Base-by-base conservation (phyloP, 2,113 vertebrate species). In the Cololabis saira region DNA sequence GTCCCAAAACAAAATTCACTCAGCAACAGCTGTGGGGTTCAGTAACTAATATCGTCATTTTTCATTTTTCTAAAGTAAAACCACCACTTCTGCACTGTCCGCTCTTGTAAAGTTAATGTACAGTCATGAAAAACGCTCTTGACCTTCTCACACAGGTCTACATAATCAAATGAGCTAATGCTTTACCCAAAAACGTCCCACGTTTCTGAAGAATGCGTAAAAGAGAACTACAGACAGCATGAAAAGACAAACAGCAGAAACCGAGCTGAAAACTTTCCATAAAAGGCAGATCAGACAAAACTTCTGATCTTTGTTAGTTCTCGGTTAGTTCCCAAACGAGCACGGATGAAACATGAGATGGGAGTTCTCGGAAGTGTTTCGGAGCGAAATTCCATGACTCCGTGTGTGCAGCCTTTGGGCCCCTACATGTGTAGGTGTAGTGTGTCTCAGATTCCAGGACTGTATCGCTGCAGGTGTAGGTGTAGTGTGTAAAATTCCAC, bases 401-500 rank as follows among this genome's bases (percentile, higher is more conserved):
- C 17, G 37, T 76, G 52, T 47, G 63, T 62, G 74, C 67, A 65
- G 71, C 64, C 66, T 74, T 9, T 8, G 18, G 47, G 67, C 55
- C 71, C 80, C 78, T 60, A 70, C 67, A 80, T 80, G 78, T 80
- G 6, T 67, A 73, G 61, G 77, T 64, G 73, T 68, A 84, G 67
- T 62, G 75, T 88, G 78, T 86, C 24, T 27, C 83, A 79, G 65
- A 87, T 89, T 87, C 83, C 71, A 62, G 66, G 50, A 55, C 17
- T 67, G 49, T 63, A 37, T 19, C 42, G 76, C 87, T 89, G 80
- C 80, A 84, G 87, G 72, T 85, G 67, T 65, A 87, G 84, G 81
- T 83, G 86, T 87, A 87, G 75, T 85, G 81, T 90, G 87, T 70
- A 57, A 87, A 87, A 90, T 88, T 87, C 75, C 85, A 83, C 75